A percentile compares a stretch with the other conserved stretches of the same genome.
Conservation (phyloP, 2,113 vertebrate species). For the Puntigrus tetrazona region DNA sequence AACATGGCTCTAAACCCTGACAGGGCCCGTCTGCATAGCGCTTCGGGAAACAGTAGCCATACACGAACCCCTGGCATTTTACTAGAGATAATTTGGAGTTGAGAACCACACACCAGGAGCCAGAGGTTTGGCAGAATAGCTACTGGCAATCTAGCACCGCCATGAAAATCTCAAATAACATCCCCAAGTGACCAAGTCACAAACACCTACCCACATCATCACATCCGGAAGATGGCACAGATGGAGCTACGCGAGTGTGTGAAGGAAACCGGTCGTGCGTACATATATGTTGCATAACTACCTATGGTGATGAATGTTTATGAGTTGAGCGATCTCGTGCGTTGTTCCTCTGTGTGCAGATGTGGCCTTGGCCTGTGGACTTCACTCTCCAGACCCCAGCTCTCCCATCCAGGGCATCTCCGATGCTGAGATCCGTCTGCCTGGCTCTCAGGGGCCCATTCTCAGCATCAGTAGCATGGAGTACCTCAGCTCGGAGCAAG, state of each 20-base stretch:
- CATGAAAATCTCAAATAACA: neutral
- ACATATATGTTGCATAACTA: constrained; percentile 2
- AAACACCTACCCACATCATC: neutral
- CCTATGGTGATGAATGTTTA: neutral
- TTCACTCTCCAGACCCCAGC: constrained; percentile 68
- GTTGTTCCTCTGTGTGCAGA: constrained; percentile 62
- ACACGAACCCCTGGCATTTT: neutral
- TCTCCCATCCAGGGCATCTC: constrained; percentile 74
- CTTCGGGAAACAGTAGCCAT: neutral
- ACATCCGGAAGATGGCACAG: neutral
- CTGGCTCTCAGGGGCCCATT: constrained; percentile 67
- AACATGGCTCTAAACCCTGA: neutral
- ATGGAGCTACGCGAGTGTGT: neutral
- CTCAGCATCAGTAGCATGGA: constrained; percentile 78
- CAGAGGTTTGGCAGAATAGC: neutral
- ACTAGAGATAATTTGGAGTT: neutral
- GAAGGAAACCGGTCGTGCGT: neutral
- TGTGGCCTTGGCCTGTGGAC: constrained; percentile 77
- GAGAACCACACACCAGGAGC: neutral
- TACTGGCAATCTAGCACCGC: neutral
- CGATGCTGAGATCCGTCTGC: constrained; percentile 69
- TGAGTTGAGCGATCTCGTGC: neutral
- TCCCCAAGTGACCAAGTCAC: constrained; percentile 6
- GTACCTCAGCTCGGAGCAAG: constrained; percentile 76
- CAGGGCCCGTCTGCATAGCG: neutral